Evolutionary conservation across 2,797 vertebrate genomes (phyloP), one percentile per base, ranked within the genome.

Genomic region (Pagetopsis macropterus): DNA sequence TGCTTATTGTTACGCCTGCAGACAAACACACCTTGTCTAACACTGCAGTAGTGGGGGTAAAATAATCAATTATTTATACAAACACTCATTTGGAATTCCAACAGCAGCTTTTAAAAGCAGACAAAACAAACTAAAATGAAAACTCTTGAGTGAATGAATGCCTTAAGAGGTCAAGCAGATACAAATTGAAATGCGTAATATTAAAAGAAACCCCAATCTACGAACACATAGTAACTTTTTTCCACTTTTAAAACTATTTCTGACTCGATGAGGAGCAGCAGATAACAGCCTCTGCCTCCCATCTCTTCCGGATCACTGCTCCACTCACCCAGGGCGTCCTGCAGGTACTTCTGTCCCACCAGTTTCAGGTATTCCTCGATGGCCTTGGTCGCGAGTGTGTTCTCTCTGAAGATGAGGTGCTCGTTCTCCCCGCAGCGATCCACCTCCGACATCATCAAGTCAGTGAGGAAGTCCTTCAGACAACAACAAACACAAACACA

Each of bases 381-480:
- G 66, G 98, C 98, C 94, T 99, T 99, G 41, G 98, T 99, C 75
- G 97, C 98, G 44, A 99, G 88, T 0, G 98, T 99, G 90, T 99
- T 99, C 92, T 99, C 98, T 85, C 98, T 95, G 94, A 99, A 99
- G 90, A 99, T 98, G 85, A 99, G 96, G 90, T 99, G 98, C 91
- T 99, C 98, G 2, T 99, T 99, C 88, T 99, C 98, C 40, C 98
- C 98, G 9, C 98, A 99, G 85, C 98, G 96, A 90, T 99, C 97
- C 80, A 99, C 97, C 93, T 99, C 98, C 0, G 98, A 98, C 97
- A 99, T 99, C 98, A 99, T 99, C 91, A 99, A 88, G 87, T 99
- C 98, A 0, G 97, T 99, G 90, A 99, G 96, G 93, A 99, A 99
- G 93, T 99, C 98, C 98, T 99, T 88, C 49, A 83, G 89, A 40